Conservation (phyloP, 2,797 vertebrate genomes). For the Falco rusticolus region DNA sequence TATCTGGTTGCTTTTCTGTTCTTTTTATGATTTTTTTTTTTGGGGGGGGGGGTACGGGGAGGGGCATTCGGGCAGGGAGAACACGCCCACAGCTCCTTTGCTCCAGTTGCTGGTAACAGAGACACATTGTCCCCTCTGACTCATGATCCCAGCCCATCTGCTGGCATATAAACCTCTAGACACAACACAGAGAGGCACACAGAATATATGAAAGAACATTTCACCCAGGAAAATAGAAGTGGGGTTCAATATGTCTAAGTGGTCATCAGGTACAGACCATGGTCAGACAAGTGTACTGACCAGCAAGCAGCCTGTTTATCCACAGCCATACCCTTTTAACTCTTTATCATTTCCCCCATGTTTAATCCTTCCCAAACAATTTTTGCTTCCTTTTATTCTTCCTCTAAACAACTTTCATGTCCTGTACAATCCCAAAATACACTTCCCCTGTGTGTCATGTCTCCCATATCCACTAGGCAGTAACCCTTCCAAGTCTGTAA, state of each 20-base stretch:
- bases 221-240: neutral
- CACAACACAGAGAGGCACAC: neutral
- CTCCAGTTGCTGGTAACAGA: rapidly evolving
- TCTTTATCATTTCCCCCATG: neutral
- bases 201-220: neutral
- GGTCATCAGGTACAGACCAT: neutral
- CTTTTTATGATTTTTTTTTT: too few species aligned
- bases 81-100: neutral
- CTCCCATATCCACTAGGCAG: neutral
- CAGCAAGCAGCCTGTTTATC: neutral
- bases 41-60: too few species aligned
- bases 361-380: neutral
- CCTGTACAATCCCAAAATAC: neutral
- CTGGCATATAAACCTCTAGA: neutral
- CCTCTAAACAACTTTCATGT: neutral
- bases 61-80: too few species aligned
- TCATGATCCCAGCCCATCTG: neutral
- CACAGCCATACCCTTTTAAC: neutral
- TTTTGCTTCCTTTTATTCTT: neutral
- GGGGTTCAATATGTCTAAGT: neutral
- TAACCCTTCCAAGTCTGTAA: neutral
- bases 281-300: neutral
- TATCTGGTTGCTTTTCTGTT: too few species aligned
- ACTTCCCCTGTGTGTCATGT: neutral
- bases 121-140: neutral